Percentiles rank a stretch among this genome's conserved stretches.
Conservation (phyloP, 1,140 invertebrate species). For the Penaeus chinensis region DNA sequence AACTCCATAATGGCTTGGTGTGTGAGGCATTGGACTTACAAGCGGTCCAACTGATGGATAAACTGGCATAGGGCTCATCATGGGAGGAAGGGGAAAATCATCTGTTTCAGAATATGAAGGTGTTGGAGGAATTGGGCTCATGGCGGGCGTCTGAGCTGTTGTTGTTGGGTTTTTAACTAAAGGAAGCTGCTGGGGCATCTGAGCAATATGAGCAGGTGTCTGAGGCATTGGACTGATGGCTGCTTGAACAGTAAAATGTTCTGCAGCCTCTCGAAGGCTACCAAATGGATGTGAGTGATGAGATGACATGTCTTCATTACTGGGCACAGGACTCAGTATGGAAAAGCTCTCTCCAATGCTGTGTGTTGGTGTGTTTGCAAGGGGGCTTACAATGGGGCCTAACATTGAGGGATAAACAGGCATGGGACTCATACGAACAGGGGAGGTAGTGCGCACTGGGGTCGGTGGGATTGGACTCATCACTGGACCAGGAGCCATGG, state of each 20-base stretch:
- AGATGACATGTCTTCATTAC: conserved; percentile 35
- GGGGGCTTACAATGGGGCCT: conserved; percentile 39
- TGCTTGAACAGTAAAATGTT: conserved; percentile 30
- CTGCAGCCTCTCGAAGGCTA: conserved; percentile 36
- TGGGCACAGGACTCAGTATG: conserved; percentile 23
- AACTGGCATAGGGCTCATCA: conserved; percentile 50
- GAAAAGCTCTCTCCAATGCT: conserved; percentile 33
- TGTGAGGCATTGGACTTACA: conserved; percentile 51
- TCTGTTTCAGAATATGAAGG: conserved; percentile 29
- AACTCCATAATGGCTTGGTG: conserved; percentile 17
- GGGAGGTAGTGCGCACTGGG: conserved; percentile 25
- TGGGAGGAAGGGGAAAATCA: conserved; percentile 28
- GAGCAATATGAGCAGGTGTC: conserved; percentile 44
- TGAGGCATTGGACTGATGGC: conserved; percentile 50
- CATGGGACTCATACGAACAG: conserved; percentile 41
- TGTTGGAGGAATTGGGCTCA: conserved; percentile 39
- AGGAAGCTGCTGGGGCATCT: conserved; percentile 11
- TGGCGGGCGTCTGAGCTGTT: not conserved
- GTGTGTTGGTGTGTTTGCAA: conserved; percentile 41
- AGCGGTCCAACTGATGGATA: conserved; percentile 44
- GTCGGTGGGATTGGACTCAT: conserved; percentile 58
- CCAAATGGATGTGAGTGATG: not conserved
- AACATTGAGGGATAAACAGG: conserved; percentile 44
- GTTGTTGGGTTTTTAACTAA: not conserved
- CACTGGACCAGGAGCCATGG: conserved; percentile 31